Evolutionary conservation across 2,113 vertebrate genomes (phyloP), one percentile per base, ranked within the genome.

Genomic region (Cyprinus carpio): DNA sequence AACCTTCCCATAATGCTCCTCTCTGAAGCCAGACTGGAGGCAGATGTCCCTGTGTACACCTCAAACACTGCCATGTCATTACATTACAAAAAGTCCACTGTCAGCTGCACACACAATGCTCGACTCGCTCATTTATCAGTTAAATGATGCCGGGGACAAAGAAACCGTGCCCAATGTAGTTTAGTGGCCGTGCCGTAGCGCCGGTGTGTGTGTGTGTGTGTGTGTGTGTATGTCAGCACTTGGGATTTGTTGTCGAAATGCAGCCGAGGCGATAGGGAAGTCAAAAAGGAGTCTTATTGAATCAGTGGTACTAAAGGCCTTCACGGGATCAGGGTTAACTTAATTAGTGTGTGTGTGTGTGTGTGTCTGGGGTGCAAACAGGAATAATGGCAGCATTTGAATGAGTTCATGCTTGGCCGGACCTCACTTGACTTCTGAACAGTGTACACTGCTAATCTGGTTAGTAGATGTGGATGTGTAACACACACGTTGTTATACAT

Each of bases 71-170:
- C 78, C 8, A 49, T 65, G 78, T 81, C 78, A 27, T 81, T 49
- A 65, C 80, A 69, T 67, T 69, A 81, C 64, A 81, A 81, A 81
- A 81, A 65, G 62, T 31, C 46, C 43, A 81, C 80, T 8, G 62
- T 81, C 80, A 83, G 81, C 81, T 83, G 81, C 81, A 15, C 31
- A 56, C 67, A 83, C 67, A 83, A 83, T 72, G 67, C 49, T 25
- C 67, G 81, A 58, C 81, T 71, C 67, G n/a, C 81, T 83, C 81
- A 83, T 83, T 83, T 83, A 40, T 83, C 81, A 83, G 74, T 83
- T 83, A 83, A 83, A 83, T 37, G 49, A 58, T 83, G 23, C 49
- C 2, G 46, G 18, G 49, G 65, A 72, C 81, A 83, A 83, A 83
- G 81, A 23, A 72, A 74, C 81, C 81, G 81, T 83, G 81, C 67